These are phyloP conservation scores for Montipora sp. DNA, from an alignment of 64 coral and sea anemone genomes.

Conservation along the genomic window DNA sequence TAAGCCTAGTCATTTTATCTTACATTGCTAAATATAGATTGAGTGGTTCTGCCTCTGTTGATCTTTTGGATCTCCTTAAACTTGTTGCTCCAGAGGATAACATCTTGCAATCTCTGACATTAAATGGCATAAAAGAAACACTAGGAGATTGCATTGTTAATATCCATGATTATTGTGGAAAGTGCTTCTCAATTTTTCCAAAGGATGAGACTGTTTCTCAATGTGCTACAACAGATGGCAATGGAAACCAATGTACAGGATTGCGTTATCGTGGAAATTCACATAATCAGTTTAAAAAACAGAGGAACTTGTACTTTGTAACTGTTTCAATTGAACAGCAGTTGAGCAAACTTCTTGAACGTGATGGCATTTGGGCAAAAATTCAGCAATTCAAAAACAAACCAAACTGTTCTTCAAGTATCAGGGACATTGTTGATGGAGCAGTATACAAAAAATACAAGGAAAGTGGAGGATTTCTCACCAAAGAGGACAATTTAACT, in stretches of 20 bases:
- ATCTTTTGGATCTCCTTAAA: conserved; percentile 31
- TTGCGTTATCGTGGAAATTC: conserved; percentile 15
- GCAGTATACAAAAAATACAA: conserved; percentile 8
- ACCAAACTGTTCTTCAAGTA: neutral
- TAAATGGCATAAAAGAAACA: neutral
- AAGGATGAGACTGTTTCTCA: conserved; percentile 8
- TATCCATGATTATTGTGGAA: conserved; percentile 23
- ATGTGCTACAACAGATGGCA: neutral
- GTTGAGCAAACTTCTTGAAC: conserved; percentile 14
- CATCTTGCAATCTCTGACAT: neutral
- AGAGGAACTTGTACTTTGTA: conserved; percentile 43
- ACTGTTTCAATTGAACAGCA: conserved; percentile 37
- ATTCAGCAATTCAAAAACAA: conserved; percentile 27
- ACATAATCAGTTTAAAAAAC: neutral
- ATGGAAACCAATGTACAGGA: conserved; percentile 29
- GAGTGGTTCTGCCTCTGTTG: conserved; percentile 23
- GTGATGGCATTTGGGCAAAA: conserved; percentile 24
- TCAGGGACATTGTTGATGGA: conserved; percentile 53
- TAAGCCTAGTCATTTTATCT: neutral
- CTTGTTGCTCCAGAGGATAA: neutral
- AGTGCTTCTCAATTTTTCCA: conserved; percentile 25
- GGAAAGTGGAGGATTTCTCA: conserved; percentile 28
- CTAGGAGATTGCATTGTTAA: conserved; percentile 15
- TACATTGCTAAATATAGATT: conserved; percentile 48
- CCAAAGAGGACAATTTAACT: conserved; percentile 29